Evolutionary conservation across 2,797 vertebrate genomes (phyloP).

Genomic region (Galago senegalensis): DNA sequence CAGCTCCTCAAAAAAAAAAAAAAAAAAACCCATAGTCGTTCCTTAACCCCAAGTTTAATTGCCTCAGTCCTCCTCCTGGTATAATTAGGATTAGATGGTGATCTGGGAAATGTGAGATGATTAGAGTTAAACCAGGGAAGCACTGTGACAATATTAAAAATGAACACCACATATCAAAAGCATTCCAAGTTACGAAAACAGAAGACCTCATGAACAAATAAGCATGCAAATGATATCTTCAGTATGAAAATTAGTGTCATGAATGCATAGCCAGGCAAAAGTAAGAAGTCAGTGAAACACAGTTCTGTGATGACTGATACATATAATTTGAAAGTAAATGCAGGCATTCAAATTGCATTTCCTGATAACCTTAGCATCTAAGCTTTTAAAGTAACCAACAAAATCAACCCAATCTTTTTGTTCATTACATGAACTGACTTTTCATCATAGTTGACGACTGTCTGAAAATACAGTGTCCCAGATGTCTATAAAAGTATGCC

Average conservation of each 20-base stretch:
- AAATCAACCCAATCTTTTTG: neutral
- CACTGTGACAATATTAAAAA: neutral
- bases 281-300: neutral
- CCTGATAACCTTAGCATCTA: neutral
- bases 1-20: neutral
- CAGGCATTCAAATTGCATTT: neutral
- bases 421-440: neutral
- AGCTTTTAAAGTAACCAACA: neutral
- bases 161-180: neutral
- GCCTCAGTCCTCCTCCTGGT: neutral
- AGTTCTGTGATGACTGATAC: neutral
- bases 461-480: neutral
- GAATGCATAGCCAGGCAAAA: neutral
- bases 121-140: neutral
- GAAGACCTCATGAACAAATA: neutral
- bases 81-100: neutral
- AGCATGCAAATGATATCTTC: neutral
- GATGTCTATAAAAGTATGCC: neutral
- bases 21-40: neutral
- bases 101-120: constrained; percentile 10
- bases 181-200: neutral
- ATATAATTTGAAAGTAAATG: neutral
- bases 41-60: neutral
- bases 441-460: neutral
- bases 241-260: neutral